Evolutionary conservation across 2,888 invertebrate genomes (phyloP), one percentile per base, ranked within the genome.

Genomic region (Acanthococcus lagerstroemiae): DNA sequence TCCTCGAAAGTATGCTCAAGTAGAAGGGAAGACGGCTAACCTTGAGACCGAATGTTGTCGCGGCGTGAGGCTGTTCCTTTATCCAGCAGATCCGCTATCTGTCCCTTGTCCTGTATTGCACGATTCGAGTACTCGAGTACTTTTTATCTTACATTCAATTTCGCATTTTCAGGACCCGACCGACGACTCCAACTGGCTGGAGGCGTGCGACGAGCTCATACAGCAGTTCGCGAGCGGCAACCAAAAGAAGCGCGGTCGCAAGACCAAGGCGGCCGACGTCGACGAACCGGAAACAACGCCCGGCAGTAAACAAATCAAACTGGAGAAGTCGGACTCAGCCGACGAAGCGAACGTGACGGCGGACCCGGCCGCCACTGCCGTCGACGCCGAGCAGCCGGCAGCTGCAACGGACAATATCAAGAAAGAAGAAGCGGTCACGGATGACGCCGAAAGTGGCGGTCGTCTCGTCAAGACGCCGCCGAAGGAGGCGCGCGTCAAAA

Each of bases 401-500:
- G 24, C 57, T 7, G 5, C 46, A 1, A 7, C 24, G 9, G 2
- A 15, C 15, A 25, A 15, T 0, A 68, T 60, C 12, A 67, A 46
- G 4, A 48, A 57, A 19, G 52, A 44, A 21, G 67, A 69, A 68
- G 45, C 67, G 69, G 44, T 27, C 22, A 71, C 70, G 71, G 69
- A 69, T 76, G n/a, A 37, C 37, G 37, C 12, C n/a, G 37, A 37
- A 37, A 37, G 2, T 37, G 79, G 60, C 37, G 19, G 61, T 17
- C 61, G 76, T 73, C 77, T 68, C 2, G 71, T 72, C 6, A 77
- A 80, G 74, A 74, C 77, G 21, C 73, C 77, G 15, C 77, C 78
- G 70, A 78, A 77, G 73, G 72, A 75, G 68, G 78, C 79, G 66
- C 61, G 55, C 63, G 48, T 54, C 24, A 67, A 69, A 74, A 68